These are phyloP conservation scores for Eulacestoma nigropectus DNA, from an alignment of 2,113 vertebrate genomes.

Conservation along the genomic window DNA sequence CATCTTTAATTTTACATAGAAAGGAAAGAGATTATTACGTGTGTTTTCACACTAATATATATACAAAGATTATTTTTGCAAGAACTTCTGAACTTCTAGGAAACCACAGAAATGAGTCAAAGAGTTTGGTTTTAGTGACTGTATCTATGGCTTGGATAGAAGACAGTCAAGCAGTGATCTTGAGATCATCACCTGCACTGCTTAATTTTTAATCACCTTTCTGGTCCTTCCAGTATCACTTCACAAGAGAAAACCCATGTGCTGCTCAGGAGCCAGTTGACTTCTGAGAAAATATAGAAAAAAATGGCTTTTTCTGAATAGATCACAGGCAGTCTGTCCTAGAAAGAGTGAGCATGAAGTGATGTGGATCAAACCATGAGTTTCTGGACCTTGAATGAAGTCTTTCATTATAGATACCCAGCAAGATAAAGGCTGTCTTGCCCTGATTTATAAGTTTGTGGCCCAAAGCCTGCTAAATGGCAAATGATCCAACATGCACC, in stretches of 20 bases:
- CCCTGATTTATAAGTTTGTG: not conserved
- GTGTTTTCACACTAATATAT: not conserved
- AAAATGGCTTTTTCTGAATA: not conserved
- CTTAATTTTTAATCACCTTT: not conserved
- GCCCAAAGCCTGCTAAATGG: not conserved
- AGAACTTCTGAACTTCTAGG: not conserved
- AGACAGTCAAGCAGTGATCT: not conserved
- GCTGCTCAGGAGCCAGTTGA: not conserved
- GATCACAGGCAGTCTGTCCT: not conserved
- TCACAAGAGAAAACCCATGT: not conserved
- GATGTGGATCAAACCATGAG: not conserved
- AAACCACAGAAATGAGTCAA: not conserved
- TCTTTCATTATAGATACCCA: not conserved
- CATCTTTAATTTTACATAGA: not conserved
- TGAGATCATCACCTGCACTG: not conserved
- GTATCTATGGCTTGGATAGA: not conserved
- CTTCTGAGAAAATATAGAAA: not conserved
- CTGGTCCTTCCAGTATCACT: not conserved
- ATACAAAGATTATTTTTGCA: not conserved
- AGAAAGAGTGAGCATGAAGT: fast-evolving
- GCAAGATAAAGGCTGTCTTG: not conserved
- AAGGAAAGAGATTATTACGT: not conserved
- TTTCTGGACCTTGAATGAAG: not conserved
- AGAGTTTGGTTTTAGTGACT: not conserved
- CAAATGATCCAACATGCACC: not conserved